A percentile compares a stretch with the other conserved stretches of the same genome.
Conservation (phyloP, 2,113 vertebrate species). For the Odontophorus gujanensis region DNA sequence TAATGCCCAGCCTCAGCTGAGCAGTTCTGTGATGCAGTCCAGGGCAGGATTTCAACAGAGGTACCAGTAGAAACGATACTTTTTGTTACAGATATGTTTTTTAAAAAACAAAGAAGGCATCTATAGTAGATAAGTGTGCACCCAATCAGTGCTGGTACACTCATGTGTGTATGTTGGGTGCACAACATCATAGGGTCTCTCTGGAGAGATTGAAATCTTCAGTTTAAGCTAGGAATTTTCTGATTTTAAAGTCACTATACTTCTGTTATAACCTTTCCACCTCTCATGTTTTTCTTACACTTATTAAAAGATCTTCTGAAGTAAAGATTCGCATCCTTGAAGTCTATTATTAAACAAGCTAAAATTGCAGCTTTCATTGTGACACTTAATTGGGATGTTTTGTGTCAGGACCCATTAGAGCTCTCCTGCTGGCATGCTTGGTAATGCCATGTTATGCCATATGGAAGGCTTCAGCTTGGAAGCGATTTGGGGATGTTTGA, state of each 20-base stretch:
- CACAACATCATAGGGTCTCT: accelerated
- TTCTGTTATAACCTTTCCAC: neutral
- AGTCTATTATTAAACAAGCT: constrained; percentile 9
- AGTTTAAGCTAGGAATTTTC: neutral
- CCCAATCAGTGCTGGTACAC: neutral
- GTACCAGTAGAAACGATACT: neutral
- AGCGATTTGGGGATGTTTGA: neutral
- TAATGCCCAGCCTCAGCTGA: neutral
- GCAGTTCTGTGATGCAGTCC: neutral
- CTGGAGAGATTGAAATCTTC: neutral
- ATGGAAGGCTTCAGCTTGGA: constrained; percentile 18
- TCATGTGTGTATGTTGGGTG: neutral
- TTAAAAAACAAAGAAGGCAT: neutral
- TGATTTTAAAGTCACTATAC: neutral
- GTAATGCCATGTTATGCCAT: neutral
- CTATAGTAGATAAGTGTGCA: accelerated
- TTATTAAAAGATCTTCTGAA: constrained; percentile 23
- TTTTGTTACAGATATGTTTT: neutral
- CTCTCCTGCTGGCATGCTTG: neutral
- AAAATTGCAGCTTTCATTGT: constrained; percentile 41
- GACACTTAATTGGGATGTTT: constrained; percentile 46
- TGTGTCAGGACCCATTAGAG: constrained; percentile 35
- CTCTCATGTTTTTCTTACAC: neutral
- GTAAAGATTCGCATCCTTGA: neutral
- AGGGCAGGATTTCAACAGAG: neutral